Evolutionary conservation across 2,888 invertebrate genomes (phyloP), one percentile per base, ranked within the genome.

Genomic region (Cryptocephalus primarius): DNA sequence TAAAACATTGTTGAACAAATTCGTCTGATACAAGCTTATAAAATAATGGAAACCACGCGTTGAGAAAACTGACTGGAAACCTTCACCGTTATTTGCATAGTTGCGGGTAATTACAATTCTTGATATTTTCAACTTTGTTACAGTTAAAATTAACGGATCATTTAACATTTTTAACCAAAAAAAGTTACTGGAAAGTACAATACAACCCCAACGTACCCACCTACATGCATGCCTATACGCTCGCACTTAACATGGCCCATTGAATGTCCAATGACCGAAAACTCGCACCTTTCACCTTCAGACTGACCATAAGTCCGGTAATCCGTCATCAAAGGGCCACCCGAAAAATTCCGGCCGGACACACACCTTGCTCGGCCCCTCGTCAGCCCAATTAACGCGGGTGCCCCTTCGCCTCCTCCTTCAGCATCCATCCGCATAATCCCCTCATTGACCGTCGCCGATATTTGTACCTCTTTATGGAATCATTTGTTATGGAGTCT

Each of bases 351-450:
- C 40, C 6, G 42, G 48, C 44, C 49, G 60, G 59, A 61, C 61
- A 60, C 59, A 60, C 61, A 61, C 65, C 68, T 68, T 65, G 65
- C 58, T 55, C 58, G 53, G 56, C 60, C 58, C 22, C 62, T 63
- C 62, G 64, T 67, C 67, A 66, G 55, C 60, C 64, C 67, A 67
- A 67, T 68, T 68, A 67, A 65, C 65, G 60, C 62, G 62, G 62
- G 64, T 22, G 22, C 22, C 64, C 63, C 62, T 61, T 63, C 62
- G 60, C 54, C 49, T 54, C 49, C 57, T 59, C 56, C 57, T 58
- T 60, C 60, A 59, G 55, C 49, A 57, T 59, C 56, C 57, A 59
- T 60, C 60, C 60, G 55, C 57, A 53, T 61, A 60, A 60, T 60
- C 60, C 59, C 60, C 22, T 22, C 48, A 60, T 60, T 60, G 60